These are phyloP conservation scores for Diorhabda carinulata DNA, from an alignment of 1,140 invertebrate species.

Conservation along the genomic window DNA sequence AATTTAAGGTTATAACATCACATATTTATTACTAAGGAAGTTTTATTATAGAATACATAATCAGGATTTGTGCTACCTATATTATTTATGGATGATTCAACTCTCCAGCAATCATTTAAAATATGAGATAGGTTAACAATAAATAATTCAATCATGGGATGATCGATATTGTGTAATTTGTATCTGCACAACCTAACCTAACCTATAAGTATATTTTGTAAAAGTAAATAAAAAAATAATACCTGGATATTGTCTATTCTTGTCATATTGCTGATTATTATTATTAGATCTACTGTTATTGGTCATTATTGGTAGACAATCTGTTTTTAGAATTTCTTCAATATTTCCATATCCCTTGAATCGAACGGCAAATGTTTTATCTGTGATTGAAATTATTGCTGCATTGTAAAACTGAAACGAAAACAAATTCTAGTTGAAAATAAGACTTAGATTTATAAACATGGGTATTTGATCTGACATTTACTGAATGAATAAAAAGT, in stretches of 20 bases:
- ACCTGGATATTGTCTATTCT: slow-evolving; percentile 23
- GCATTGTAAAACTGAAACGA: slow-evolving; percentile 78
- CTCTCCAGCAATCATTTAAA: not conserved
- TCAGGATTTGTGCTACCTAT: too few relatives aligned
- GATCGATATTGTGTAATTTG: not conserved
- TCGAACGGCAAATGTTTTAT: slow-evolving; percentile 76
- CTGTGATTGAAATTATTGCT: slow-evolving; percentile 71
- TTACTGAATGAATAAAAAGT: too few relatives aligned
- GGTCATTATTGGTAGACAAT: slow-evolving; percentile 62
- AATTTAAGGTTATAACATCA: too few relatives aligned
- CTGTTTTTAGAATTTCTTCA: slow-evolving; percentile 77
- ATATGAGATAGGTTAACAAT: too few relatives aligned
- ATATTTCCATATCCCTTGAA: slow-evolving; percentile 86
- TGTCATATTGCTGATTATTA: slow-evolving; percentile 22
- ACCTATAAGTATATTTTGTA: not conserved
- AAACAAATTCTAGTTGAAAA: too few relatives aligned
- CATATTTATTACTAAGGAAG: too few relatives aligned
- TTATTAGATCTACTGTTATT: slow-evolving; percentile 21
- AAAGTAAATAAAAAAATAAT: not conserved
- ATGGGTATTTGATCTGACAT: too few relatives aligned
- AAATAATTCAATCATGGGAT: not conserved
- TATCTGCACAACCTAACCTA: not conserved
- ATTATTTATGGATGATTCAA: not conserved
- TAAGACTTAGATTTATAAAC: too few relatives aligned
- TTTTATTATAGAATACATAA: too few relatives aligned